Conservation (phyloP, 2,113 vertebrate species). For the Dasyurus viverrinus region DNA sequence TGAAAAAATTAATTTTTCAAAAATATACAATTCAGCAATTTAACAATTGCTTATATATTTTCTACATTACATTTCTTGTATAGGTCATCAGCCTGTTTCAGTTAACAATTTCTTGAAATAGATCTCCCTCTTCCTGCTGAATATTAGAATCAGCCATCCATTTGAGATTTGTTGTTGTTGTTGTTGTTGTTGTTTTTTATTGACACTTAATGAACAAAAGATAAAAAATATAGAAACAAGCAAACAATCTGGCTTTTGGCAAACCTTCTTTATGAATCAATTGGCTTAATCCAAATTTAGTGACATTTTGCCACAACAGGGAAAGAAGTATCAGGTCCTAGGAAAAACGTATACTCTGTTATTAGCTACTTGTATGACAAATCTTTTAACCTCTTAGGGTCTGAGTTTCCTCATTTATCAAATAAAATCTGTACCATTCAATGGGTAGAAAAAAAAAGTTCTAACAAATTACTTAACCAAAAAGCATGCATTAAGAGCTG, state of each 20-base stretch:
- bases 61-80: conserved; percentile 22
- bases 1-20: background rate
- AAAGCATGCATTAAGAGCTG: background rate
- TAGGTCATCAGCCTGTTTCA: background rate
- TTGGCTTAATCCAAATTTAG: background rate
- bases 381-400: background rate
- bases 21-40: conserved; percentile 30
- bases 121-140: background rate
- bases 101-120: background rate
- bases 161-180: background rate
- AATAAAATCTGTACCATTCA: background rate
- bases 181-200: background rate
- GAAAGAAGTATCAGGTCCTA: background rate
- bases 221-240: background rate
- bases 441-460: background rate
- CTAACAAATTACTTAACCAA: background rate
- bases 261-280: background rate
- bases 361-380: background rate
- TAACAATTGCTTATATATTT: background rate
- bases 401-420: background rate
- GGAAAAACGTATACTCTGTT: background rate
- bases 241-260: background rate
- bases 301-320: background rate
- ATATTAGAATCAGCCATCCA: background rate
- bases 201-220: conserved; percentile 17